Base-by-base conservation (phyloP, 2,113 vertebrate genomes). In the Poecile atricapillus region DNA sequence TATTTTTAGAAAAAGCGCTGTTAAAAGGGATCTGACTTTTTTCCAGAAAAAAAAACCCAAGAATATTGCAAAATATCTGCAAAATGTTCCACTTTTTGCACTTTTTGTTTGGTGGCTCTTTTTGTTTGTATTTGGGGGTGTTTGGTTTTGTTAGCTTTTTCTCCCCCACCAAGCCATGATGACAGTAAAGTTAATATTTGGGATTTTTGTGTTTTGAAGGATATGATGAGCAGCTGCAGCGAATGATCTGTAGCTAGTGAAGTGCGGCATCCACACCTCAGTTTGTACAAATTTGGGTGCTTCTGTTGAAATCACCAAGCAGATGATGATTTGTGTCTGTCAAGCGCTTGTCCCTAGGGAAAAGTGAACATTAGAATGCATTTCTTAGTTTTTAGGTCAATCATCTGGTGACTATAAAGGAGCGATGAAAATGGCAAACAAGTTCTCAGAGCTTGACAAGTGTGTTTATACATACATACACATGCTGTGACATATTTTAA, bases 261-360 rank as follows among this genome's bases (percentile, higher is more conserved):
- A 49, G 50, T 33, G n/a, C 13, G 65, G n/a, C 1, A 0, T 52
- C 86, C 53, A 22, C 19, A 47, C 19, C n/a, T 74, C 37, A 35
- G 41, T 25, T 59, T 77, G 50, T 52, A 59, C 37, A 30, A n/a
- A 49, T 60, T 0, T 0, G 4, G 3, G 18, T 77, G 17, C 13
- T 33, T 83, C 70, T 88, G n/a, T 12, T 60, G 67, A 77, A 85
- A 52, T 86, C 49, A 14, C 49, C 19, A 27, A 60, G 15, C 39
- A 7, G 6, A 16, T 55, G 1, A 2, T 20, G 6, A 33, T 55
- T 50, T 64, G 25, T 53, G 20, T 49, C 13, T 12, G 20, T 47
- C 58, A 47, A 59, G 74, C 35, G 37, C 46, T 65, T 49, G 20
- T 89, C 70, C 39, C 13, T 62, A 30, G 13, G 28, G 69, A 83